These are phyloP conservation scores for Gnatocerus cornutus DNA, from an alignment of 2,888 invertebrate genomes.

Conservation along the genomic window DNA sequence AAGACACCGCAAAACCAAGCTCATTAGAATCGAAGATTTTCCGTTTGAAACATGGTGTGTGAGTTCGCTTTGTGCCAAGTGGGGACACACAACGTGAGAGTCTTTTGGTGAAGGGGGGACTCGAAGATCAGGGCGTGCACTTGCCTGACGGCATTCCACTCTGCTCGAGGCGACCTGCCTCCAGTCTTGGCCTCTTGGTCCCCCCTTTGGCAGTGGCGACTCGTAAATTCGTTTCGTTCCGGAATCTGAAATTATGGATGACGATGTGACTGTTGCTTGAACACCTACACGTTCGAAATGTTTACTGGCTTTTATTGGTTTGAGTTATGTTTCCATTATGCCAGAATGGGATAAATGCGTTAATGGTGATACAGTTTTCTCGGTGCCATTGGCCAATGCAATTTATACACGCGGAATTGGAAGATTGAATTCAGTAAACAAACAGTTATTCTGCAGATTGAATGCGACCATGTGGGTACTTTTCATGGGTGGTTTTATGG, in stretches of 20 bases:
- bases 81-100: constrained; percentile 34
- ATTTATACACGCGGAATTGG: not conserved
- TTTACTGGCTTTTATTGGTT: constrained; percentile 25
- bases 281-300: constrained; percentile 35
- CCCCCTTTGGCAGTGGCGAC: constrained; percentile 43
- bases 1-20: constrained; percentile 19
- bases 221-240: constrained; percentile 24
- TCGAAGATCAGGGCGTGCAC: constrained; percentile 66
- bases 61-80: constrained; percentile 29
- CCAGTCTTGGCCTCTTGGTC: constrained; percentile 57
- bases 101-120: constrained; percentile 53
- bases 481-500: not conserved
- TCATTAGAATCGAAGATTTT: constrained; percentile 35
- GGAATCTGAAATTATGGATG: constrained; percentile 36
- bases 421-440: constrained; percentile 1
- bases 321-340: constrained; percentile 42
- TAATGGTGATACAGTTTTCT: constrained; percentile 17
- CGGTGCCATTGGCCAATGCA: constrained; percentile 12
- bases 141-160: constrained; percentile 72
- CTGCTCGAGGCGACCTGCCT: constrained; percentile 68
- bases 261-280: constrained; percentile 26
- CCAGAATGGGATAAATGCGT: constrained; percentile 32
- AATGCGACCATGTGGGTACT: not conserved
- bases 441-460: not conserved
- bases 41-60: constrained; percentile 26